Evolutionary conservation across 1,140 invertebrate genomes (phyloP), one percentile per base, ranked within the genome.

Genomic region (Leptestheria dahalacensis): DNA sequence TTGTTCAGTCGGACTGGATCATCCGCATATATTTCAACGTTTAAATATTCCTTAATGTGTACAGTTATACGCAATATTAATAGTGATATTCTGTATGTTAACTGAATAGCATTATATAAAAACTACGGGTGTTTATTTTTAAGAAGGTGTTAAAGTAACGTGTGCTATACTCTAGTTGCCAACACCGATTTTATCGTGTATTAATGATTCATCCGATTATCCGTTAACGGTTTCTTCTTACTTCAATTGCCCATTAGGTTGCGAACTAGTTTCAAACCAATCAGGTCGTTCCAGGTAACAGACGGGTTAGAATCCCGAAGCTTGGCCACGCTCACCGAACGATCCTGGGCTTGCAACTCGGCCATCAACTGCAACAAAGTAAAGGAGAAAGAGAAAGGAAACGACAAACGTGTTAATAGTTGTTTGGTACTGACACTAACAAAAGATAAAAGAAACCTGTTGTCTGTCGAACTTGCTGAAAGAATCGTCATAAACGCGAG

Each of bases 401-500:
- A 24, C n/a, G 28, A n/a, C 50, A 51, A 24, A 51, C 20, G 49
- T 25, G 2, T 51, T 24, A 51, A 51, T 51, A 25, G 26, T 25
- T 9, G 11, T 51, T 21, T 51, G 23, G 12, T 51, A 25, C 20
- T 51, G 15, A 12, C 21, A 24, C 49, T 51, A 51, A 24, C 26
- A 51, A 24, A 51, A 52, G 25, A 59, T 49, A 12, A 51, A 60
- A 48, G 6, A 49, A 21, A 23, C 28, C 24, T 20, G 58, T 26
- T 21, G 25, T 33, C 33, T 41, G 6, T 41, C 33, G 21, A 52
- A 49, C 50, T 62, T 68, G 60, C 74, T 76, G 65, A 78, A 77
- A 48, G 75, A 68, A 28, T 74, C 62, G 50, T 77, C 73, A 64
- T 82, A 82, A 60, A 73, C 72, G 65, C 77, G 74, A 0, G 73